Conservation (phyloP, 2,888 invertebrate species). For the Spilosoma lubricipeda region DNA sequence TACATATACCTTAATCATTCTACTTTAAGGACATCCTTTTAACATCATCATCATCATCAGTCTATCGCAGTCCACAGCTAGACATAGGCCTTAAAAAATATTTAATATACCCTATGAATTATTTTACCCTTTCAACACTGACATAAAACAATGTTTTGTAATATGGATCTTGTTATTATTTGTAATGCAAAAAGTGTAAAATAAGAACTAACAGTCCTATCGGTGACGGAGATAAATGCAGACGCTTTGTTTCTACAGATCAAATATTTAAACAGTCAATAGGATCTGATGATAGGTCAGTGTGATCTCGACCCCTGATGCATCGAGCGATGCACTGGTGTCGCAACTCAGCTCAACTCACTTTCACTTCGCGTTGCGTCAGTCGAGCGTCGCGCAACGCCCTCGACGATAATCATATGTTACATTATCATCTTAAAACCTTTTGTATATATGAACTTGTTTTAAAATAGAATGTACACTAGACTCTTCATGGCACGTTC, state of each 20-base stretch:
- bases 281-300: constrained; percentile 47
- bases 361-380: constrained; percentile 79
- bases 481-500: constrained; percentile 22
- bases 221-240: neutral
- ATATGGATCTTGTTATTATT: neutral
- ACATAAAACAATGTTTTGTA: too few species aligned
- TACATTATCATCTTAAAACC: constrained; percentile 51
- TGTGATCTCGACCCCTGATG: constrained; percentile 68
- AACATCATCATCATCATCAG: too few species aligned
- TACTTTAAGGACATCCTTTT: too few species aligned
- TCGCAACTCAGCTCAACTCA: constrained; percentile 77
- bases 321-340: constrained; percentile 79
- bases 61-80: too few species aligned
- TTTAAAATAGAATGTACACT: constrained; percentile 13
- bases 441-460: constrained; percentile 9
- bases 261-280: constrained; percentile 35
- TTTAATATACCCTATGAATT: too few species aligned
- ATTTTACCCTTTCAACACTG: too few species aligned
- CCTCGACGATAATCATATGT: constrained; percentile 60
- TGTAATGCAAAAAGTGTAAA: neutral
- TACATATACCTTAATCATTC: neutral
- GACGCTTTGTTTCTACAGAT: neutral
- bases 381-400: constrained; percentile 41
- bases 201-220: neutral
- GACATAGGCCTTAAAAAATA: too few species aligned